phyloP scores from a whole-genome alignment of 2,888 invertebrate species.

The Athalia rosae region DNA sequence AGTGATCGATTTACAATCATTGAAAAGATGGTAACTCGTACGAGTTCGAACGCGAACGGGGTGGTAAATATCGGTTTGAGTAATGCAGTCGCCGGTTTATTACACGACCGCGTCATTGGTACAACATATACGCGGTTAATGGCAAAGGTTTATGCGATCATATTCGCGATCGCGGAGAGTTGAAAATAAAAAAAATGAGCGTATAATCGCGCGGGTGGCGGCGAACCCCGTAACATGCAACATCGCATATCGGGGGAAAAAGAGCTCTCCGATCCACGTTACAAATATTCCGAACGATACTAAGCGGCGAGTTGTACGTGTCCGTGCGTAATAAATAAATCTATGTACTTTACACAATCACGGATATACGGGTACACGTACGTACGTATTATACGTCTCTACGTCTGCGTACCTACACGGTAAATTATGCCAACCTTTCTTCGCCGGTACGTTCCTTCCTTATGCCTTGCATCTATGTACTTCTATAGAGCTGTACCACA shows the following conservation, averaged over 20 bases:
- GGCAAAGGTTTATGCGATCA: neutral
- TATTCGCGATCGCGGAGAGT: neutral
- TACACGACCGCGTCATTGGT: too few species aligned
- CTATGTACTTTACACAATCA: constrained; percentile 51
- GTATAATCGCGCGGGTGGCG: constrained; percentile 18
- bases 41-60: too few species aligned
- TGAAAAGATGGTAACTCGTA: too few species aligned
- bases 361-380: too few species aligned
- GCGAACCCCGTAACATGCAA: neutral
- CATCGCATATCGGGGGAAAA: neutral
- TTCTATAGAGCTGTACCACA: neutral
- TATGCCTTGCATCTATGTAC: neutral
- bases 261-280: too few species aligned
- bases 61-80: too few species aligned
- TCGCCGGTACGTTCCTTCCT: neutral
- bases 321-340: constrained; percentile 68
- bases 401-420: neutral
- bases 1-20: too few species aligned
- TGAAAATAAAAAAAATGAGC: neutral
- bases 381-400: too few species aligned
- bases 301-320: constrained; percentile 54
- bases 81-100: too few species aligned
- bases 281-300: neutral
- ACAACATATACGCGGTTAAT: too few species aligned
- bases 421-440: constrained; percentile 21